A percentile compares a stretch with the other conserved stretches of the same genome.
Evolutionary conservation across 2,113 vertebrate genomes (phyloP).

Genomic region (Microtus montanus): DNA sequence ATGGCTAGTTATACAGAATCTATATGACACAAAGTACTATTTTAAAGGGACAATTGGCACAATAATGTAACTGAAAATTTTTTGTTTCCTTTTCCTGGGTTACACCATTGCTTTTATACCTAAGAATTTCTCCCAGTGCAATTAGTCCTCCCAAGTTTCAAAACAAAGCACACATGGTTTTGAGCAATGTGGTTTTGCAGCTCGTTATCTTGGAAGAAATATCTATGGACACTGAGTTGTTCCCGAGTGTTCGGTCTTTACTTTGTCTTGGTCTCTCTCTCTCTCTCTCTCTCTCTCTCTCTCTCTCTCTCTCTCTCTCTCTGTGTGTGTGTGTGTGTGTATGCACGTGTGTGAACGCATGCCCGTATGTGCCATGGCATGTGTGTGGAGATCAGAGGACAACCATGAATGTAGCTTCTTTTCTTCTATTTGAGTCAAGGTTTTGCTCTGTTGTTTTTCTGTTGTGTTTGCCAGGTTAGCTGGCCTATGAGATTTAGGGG

Average conservation of each 20-base stretch:
- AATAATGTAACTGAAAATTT: background rate
- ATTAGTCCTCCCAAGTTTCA: constrained; percentile 20
- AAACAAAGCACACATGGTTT: constrained; percentile 7
- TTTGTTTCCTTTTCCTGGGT: background rate
- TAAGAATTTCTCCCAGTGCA: background rate
- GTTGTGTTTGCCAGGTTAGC: background rate
- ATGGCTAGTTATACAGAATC: constrained; percentile 23
- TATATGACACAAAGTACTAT: background rate
- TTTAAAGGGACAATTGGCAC: constrained; percentile 45
- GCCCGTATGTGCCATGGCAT: too few relatives aligned
- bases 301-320: background rate
- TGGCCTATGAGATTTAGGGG: too few relatives aligned
- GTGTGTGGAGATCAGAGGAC: background rate
- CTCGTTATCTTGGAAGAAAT: background rate
- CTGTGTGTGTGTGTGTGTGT: too few relatives aligned
- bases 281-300: background rate
- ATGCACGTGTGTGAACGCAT: background rate
- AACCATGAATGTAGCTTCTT: too few relatives aligned
- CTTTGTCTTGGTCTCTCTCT: background rate
- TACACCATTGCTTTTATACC: background rate
- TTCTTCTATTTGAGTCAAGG: too few relatives aligned
- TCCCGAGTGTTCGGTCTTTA: background rate
- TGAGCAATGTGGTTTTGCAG: constrained; percentile 17
- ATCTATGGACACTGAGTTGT: background rate
- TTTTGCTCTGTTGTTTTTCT: background rate